Conservation (phyloP, 2,888 invertebrate genomes). For the Gastracanthus pulcherrimus region DNA sequence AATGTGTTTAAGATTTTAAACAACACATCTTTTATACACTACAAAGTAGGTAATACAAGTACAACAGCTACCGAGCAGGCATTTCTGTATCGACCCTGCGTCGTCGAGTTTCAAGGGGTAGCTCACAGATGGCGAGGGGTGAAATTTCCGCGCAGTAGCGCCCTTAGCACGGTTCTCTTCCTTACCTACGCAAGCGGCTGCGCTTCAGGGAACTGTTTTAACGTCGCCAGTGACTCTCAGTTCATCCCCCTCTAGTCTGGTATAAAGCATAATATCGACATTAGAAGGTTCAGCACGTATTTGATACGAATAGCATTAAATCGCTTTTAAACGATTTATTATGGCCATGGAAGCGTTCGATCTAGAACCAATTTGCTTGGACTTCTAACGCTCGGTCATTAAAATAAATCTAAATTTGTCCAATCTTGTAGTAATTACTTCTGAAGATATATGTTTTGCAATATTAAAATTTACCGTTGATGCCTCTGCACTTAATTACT, state of each 20-base stretch:
- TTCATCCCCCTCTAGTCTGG: not conserved
- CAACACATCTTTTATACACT: not conserved
- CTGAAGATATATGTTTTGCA: not conserved
- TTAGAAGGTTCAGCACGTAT: constrained; percentile 69
- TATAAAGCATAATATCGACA: constrained; percentile 40
- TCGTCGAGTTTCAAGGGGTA: constrained; percentile 27
- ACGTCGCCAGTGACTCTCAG: constrained; percentile 68
- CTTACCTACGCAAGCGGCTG: constrained; percentile 41
- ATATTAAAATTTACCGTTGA: constrained; percentile 49
- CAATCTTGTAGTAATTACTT: constrained; percentile 56
- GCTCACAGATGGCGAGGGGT: constrained; percentile 38
- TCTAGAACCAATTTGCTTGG: constrained; percentile 55
- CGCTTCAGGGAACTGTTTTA: constrained; percentile 54
- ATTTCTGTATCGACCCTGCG: constrained; percentile 20
- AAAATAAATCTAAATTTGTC: constrained; percentile 64
- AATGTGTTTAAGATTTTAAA: not conserved
- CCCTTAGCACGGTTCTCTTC: constrained; percentile 22
- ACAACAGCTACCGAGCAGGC: not conserved
- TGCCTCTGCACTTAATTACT: not conserved
- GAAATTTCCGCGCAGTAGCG: not conserved
- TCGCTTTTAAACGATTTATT: constrained; percentile 69
- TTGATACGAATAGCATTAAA: constrained; percentile 54
- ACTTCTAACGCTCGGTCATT: constrained; percentile 54
- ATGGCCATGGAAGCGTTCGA: constrained; percentile 62
- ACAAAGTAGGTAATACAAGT: not conserved